phyloP scores from a whole-genome alignment of 1,140 invertebrate species.

The Drosophila serrata region DNA sequence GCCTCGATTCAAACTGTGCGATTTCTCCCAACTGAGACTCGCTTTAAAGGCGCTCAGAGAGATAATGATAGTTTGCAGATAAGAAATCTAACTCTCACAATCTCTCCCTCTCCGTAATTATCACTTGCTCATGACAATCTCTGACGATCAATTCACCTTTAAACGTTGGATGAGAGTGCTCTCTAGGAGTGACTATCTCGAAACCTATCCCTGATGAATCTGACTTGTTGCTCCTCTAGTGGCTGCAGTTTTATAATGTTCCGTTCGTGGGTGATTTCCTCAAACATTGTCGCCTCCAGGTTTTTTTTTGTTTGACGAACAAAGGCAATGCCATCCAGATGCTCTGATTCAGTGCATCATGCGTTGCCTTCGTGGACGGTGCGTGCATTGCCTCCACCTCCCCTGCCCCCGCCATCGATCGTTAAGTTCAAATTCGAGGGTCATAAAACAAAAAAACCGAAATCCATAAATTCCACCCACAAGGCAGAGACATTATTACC shows the following conservation, averaged over 20 bases:
- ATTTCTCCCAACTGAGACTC: conserved; percentile 16
- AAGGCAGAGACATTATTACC: conserved; percentile 4
- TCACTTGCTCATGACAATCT: conserved; percentile 8
- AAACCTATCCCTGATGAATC: conserved; percentile 40
- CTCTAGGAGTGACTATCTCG: conserved; percentile 10
- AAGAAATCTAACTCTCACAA: conserved; percentile 39
- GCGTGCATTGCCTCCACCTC: conserved; percentile 54
- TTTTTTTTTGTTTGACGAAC: conserved; percentile 62
- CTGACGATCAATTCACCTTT: conserved; percentile 23
- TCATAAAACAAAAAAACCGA: conserved; percentile 42
- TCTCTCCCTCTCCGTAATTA: conserved; percentile 25
- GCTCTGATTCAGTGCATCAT: conserved; percentile 61
- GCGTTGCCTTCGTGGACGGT: conserved; percentile 58
- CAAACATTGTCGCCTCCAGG: conserved; percentile 27
- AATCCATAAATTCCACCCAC: conserved; percentile 44
- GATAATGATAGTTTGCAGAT: conserved; percentile 17
- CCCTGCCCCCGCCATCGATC: conserved; percentile 16
- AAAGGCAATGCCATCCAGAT: conserved; percentile 44
- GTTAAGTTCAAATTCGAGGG: conserved; percentile 39
- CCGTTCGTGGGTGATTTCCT: too few species aligned
- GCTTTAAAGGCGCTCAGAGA: conserved; percentile 21
- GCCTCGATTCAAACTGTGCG: conserved; percentile 27
- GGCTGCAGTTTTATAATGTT: conserved; percentile 56
- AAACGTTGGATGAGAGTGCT: too few species aligned
- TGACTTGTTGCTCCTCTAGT: conserved; percentile 25